Percentiles rank a stretch among this genome's conserved stretches.
Evolutionary conservation across 1,140 invertebrate species (phyloP).

Genomic region (Wiebesia pumilae): DNA sequence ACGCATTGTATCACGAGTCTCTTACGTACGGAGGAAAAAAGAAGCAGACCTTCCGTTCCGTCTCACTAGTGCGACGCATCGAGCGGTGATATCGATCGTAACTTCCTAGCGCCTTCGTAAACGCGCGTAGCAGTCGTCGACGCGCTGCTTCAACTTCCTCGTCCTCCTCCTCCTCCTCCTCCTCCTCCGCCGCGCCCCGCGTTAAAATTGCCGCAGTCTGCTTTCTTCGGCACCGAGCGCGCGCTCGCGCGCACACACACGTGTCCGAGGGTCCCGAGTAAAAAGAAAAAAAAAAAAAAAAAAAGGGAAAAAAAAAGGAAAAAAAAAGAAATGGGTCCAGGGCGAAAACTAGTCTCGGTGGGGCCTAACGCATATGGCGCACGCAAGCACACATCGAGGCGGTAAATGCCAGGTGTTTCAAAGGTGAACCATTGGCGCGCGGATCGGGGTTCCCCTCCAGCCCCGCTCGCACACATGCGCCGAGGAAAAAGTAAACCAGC

Average conservation of each 20-base stretch:
- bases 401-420: slow-evolving; percentile 72
- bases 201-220: slow-evolving; percentile 18
- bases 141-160: neutral
- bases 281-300: slow-evolving; percentile 62
- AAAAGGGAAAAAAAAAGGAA: slow-evolving; percentile 52
- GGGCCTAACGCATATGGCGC: slow-evolving; percentile 71
- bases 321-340: slow-evolving; percentile 69
- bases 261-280: slow-evolving; percentile 45
- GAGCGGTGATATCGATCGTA: slow-evolving; percentile 58
- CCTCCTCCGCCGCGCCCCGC: neutral
- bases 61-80: neutral
- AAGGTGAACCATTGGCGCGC: slow-evolving; percentile 70
- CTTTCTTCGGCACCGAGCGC: slow-evolving; percentile 14
- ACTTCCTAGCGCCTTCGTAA: slow-evolving; percentile 28
- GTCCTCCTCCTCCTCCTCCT: slow-evolving; percentile 1
- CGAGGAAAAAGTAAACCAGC: slow-evolving; percentile 65
- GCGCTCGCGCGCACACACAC: neutral
- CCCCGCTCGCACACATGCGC: neutral
- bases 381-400: slow-evolving; percentile 45
- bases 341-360: slow-evolving; percentile 70
- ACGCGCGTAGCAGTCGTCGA: too few relatives aligned
- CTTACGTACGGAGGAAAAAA: neutral
- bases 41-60: slow-evolving; percentile 21
- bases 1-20: slow-evolving; percentile 14
- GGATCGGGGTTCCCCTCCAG: slow-evolving; percentile 53